These are phyloP conservation scores for Caenorhabditis becei DNA, from an alignment of 2,888 invertebrate genomes.

Conservation along the genomic window DNA sequence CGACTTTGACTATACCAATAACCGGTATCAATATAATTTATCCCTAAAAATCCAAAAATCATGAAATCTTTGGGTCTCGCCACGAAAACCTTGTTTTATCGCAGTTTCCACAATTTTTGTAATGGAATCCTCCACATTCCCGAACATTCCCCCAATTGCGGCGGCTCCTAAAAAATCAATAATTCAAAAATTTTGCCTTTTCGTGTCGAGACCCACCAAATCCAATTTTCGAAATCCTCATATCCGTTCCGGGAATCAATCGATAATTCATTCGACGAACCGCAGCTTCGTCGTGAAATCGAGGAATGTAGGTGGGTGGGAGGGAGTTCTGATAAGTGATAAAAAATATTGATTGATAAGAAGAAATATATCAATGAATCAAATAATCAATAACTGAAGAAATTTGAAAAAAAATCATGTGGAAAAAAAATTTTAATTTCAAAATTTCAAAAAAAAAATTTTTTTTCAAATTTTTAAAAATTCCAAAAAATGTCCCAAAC, in stretches of 20 bases:
- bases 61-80: background rate
- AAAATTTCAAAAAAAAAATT: no score
- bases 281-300: slow-evolving; percentile 73
- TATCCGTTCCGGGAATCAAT: slow-evolving; percentile 85
- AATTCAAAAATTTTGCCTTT: background rate
- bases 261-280: slow-evolving; percentile 73
- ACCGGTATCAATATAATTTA: slow-evolving; percentile 94
- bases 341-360: slow-evolving; percentile 34
- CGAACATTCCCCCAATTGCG: slow-evolving; percentile 77
- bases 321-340: slow-evolving; percentile 63
- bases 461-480: background rate
- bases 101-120: slow-evolving; percentile 86
- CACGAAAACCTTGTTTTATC: slow-evolving; percentile 86
- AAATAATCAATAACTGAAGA: background rate
- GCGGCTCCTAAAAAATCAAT: slow-evolving; percentile 68
- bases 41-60: slow-evolving; percentile 74
- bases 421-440: no score
- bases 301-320: slow-evolving; percentile 69
- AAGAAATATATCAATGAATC: background rate
- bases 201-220: slow-evolving; percentile 71
- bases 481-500: background rate
- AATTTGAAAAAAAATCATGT: no score
- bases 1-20: slow-evolving; percentile 94
- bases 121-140: slow-evolving; percentile 85
- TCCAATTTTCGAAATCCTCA: slow-evolving; percentile 73